Evolutionary conservation across 2,797 vertebrate genomes (phyloP), one percentile per base, ranked within the genome.

Genomic region (Esox lucius): DNA sequence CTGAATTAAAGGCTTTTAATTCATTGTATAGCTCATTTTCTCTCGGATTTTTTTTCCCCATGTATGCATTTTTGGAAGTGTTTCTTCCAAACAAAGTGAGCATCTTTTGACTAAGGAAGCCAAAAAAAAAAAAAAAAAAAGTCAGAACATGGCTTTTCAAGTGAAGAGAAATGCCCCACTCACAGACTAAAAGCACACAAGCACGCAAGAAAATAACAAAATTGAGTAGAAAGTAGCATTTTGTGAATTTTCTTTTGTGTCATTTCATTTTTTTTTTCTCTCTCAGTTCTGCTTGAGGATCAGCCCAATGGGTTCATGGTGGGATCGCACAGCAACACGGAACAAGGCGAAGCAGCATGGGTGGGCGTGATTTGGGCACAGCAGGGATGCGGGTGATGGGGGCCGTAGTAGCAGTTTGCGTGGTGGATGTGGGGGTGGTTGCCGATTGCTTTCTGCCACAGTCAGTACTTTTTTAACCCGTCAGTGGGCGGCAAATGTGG

Each of bases 401-500:
- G 74, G 12, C 2, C 15, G 16, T 92, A 85, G 87, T 83, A 90
- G 92, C 88, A 91, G 92, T 90, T 83, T 80, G 81, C 71, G 80
- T 86, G 80, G 83, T 76, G 83, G 28, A 64, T 24, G 66, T 8
- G 74, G 81, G 71, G 79, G 59, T 12, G 83, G 81, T 75, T 79
- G 79, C 83, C 91, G 88, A 90, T 91, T 86, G 84, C 90, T 93
- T 94, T 94, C 93, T 84, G 84, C 84, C 75, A 82, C 78, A 85
- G 93, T 92, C 92, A 80, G 59, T 77, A 78, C 67, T 61, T 56
- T 31, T 19, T 65, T 80, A 80, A 67, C 83, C 78, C 73, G 83
- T 97, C 94, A 99, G 89, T 99, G 98, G 89, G 96, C 96, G 86
- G 96, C 97, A 85, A 95, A 98, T 46, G 97, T 97, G 75, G 96